Evolutionary conservation across 2,797 vertebrate species (phyloP), one percentile per base, ranked within the genome.

Genomic region (Microcaecilia unicolor): DNA sequence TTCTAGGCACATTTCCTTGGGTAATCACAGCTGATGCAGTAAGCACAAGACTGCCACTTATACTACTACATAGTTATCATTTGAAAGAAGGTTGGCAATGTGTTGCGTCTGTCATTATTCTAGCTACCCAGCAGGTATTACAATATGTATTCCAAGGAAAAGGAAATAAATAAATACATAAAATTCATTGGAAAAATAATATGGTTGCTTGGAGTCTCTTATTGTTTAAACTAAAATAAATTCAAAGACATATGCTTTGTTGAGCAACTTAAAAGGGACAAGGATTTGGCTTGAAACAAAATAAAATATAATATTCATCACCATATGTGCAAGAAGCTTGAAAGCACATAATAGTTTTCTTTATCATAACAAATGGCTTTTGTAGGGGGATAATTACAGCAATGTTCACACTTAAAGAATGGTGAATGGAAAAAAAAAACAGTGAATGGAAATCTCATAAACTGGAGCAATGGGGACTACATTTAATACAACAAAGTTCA

Each of bases 261-360:
- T 56, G 15, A 51, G 9, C 29, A 45, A 51, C 8, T 18, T 13
- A 54, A 25, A 12, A 43, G 4, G 29, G 37, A 39, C 18, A 52
- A 32, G 37, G 18, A 35, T 4, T 40, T 45, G 8, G 53, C 15
- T 46, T 44, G 27, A 12, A 55, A 21, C 17, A 39, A 28, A 24
- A 27, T 30, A 15, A 64, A 47, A 41, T 38, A 44, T 3, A 1
- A 10, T 32, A 31, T 33, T 53, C 1, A 12, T 18, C 5, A 43
- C 18, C 9, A 46, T n/a, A 14, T 34, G 7, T 34, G 5, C n/a
- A 42, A 33, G 10, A 13, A 39, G 12, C 7, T 37, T 25, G 11
- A 32, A 51, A 49, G 11, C 15, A 43, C 2, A 4, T 31, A 44
- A 25, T 45, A 25, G 44, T 28, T 23, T 26, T 39, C 27, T 51